Base-by-base conservation (phyloP, 2,797 vertebrate species). In the Hemitrygon akajei region DNA sequence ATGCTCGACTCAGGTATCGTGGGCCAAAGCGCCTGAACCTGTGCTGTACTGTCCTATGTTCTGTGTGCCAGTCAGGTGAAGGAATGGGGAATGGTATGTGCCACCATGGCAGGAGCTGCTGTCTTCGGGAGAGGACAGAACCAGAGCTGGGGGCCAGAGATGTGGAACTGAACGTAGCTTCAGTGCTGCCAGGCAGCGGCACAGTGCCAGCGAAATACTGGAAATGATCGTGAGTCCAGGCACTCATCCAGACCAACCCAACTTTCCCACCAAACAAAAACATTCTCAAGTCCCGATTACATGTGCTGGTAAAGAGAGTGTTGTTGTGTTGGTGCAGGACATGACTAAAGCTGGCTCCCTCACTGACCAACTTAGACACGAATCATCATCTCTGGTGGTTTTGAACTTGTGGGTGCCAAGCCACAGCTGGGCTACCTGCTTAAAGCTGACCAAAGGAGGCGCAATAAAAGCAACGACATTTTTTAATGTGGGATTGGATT, bases 121-220 rank as follows among this genome's bases (percentile, higher is more conserved):
- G 18, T 18, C 56, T 60, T 60, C 56, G 3, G 86, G 25, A n/a
- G 58, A n/a, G 82, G 27, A 86, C 56, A 25, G 56, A 11, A 18
- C 1, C 56, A 63, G n/a, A 63, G 56, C 82, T 86, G 82, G 30
- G 82, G 60, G 60, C 3, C 63, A 69, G n/a, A 89, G 20, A 27
- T 37, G 63, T 69, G 86, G 86, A 20, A 20, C 7, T 89, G 63
- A 69, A 89, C 37, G 86, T 37, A 69, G 20, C 63, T 69, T 89
- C 66, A 89, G n/a, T 69, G 60, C 3, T 7, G 86, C 86, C 63
- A 37, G 86, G 63, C 86, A 89, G n/a, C 3, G 69, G n/a, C 16
- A 89, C 60, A 37, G 86, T 89, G 86, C 86, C 86, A 89, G 37
- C 63, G 20, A 69, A 89, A 37, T 69, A 89, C 86, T 89, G 86